phyloP scores from a whole-genome alignment of 2,113 vertebrate species.

The Barnardius zonarius region DNA sequence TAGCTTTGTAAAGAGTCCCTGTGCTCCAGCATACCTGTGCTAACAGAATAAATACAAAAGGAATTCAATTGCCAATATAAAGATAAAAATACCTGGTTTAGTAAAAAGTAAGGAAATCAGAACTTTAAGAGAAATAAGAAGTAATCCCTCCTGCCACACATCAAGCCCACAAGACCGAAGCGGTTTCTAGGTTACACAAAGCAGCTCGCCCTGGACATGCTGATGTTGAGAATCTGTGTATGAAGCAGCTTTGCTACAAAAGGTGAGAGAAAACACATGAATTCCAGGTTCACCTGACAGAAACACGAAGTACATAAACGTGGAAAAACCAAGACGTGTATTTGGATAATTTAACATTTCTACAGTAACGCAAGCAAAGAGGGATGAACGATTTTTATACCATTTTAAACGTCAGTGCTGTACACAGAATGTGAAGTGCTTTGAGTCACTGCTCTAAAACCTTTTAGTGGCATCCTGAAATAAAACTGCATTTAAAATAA shows the following conservation, averaged over 20 bases:
- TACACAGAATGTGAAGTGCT: slow-evolving; percentile 8
- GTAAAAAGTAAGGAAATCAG: background rate
- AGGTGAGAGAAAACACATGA: background rate
- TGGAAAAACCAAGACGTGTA: background rate
- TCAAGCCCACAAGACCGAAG: background rate
- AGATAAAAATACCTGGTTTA: background rate
- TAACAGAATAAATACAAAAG: background rate
- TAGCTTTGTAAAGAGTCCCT: background rate
- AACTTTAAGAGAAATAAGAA: background rate
- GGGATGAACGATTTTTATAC: background rate
- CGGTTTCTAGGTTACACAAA: background rate
- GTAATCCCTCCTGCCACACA: slow-evolving; percentile 22
- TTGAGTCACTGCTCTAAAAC: background rate
- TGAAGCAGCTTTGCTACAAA: background rate
- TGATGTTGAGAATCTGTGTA: background rate
- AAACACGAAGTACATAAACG: background rate
- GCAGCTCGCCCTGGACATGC: background rate
- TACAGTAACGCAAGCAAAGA: background rate
- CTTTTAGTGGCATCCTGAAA: background rate
- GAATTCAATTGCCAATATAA: background rate
- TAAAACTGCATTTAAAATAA: slow-evolving; percentile 22
- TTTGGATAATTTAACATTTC: background rate
- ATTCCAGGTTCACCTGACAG: background rate
- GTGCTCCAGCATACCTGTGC: background rate
- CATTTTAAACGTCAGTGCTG: background rate